Base-by-base conservation (phyloP, 1,140 invertebrate genomes). In the Diprion similis region DNA sequence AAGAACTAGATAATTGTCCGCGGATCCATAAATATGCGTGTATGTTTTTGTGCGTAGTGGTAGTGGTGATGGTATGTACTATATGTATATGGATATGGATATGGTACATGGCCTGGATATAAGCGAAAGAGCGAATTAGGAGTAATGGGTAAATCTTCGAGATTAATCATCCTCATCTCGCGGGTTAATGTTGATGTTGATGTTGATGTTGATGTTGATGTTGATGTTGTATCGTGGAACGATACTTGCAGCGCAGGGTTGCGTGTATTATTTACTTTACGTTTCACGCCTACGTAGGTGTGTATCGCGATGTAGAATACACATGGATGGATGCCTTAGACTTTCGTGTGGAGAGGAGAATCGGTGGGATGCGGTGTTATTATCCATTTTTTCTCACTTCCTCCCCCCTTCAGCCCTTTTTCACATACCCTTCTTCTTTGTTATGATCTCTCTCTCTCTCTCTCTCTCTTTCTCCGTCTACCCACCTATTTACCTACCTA, bases 311-410 rank as follows among this genome's bases (percentile, higher is more conserved):
- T 59, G n/a, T 59, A 59, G 4, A 59, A 9, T 37, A 37, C 24
- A 37, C 24, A 37, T 37, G 24, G 24, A 37, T 37, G 24, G 24
- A 37, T 37, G 24, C 24, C 24, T 37, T 4, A 37, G 24, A 6
- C 24, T 37, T 37, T 37, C 24, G 24, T 37, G 24, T 2, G 24
- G 24, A 59, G 51, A 59, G 8, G 8, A 37, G 2, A 59, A 59
- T 13, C 51, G 51, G 51, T 59, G 51, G 51, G 51, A 13, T 59
- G n/a, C 51, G 51, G 51, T 59, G 51, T 59, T 59, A 59, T 59
- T 59, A 59, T 59, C n/a, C 7, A 59, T 59, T 59, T 59, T 13
- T 59, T 59, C 51, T 59, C 51, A 59, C 51, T 59, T 51, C 15
- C 15, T 51, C 48, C 15, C 51, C n/a, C 9, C 51, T 17, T 59